Conservation (phyloP, 2,113 vertebrate genomes). For the Neogale vison region DNA sequence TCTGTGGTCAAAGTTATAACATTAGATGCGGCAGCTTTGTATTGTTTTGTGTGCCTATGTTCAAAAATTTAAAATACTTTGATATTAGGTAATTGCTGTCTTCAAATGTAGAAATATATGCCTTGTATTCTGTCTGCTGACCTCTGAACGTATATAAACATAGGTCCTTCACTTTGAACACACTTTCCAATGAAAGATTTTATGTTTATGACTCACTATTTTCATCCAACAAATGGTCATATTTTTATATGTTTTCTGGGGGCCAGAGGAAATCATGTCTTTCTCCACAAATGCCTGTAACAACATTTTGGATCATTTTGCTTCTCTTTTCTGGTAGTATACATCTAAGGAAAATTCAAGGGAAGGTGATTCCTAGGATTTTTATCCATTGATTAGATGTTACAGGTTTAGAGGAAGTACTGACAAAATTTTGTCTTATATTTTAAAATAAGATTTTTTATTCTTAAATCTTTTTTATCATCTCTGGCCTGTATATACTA, state of each 20-base stretch:
- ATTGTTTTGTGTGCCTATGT: not conserved
- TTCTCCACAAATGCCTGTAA: not conserved
- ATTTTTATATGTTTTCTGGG: not conserved
- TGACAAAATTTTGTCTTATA: conserved; percentile 13
- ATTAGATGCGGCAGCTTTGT: not conserved
- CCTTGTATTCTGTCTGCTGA: not conserved
- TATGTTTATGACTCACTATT: conserved; percentile 9
- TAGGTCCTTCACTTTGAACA: not conserved
- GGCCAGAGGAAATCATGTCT: not conserved
- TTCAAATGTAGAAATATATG: not conserved
- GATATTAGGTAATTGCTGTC: not conserved
- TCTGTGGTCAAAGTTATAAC: not conserved
- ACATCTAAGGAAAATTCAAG: not conserved
- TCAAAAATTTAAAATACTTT: not conserved
- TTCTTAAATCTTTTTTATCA: conserved; percentile 31
- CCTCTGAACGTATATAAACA: conserved; percentile 26
- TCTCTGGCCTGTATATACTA: not conserved
- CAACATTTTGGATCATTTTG: not conserved
- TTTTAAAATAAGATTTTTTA: conserved; percentile 16
- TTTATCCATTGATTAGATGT: not conserved
- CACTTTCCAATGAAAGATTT: not conserved
- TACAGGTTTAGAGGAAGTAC: not conserved
- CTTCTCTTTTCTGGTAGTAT: not conserved
- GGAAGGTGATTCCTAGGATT: not conserved
- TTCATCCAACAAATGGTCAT: not conserved